phyloP scores from a whole-genome alignment of 2,797 vertebrate genomes.

The Neosilurus mollespiculum region DNA sequence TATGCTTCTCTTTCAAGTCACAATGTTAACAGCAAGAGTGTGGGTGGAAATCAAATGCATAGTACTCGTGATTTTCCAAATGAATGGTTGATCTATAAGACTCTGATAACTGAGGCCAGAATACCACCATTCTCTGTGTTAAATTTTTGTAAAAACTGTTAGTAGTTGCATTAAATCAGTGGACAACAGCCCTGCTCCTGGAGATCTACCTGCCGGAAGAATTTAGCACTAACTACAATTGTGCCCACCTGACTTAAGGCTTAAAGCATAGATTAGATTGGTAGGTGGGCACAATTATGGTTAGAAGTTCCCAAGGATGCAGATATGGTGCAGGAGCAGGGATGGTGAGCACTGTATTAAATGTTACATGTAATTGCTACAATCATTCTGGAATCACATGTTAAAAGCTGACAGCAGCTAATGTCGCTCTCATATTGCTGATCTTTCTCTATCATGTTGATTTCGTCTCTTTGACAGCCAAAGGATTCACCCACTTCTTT shows the following conservation, averaged over 20 bases:
- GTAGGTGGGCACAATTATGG: too few species aligned
- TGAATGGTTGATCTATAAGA: background rate
- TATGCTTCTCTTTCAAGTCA: slow-evolving; percentile 39
- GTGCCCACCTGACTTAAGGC: too few species aligned
- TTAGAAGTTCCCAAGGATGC: too few species aligned
- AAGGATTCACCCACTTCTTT: too few species aligned
- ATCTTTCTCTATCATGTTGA: too few species aligned
- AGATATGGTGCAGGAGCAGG: too few species aligned
- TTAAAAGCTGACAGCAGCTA: background rate
- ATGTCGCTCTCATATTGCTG: background rate
- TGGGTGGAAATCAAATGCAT: slow-evolving; percentile 15
- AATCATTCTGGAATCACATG: slow-evolving; percentile 1
- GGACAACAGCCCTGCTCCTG: too few species aligned
- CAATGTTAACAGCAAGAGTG: slow-evolving; percentile 16
- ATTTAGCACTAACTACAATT: too few species aligned
- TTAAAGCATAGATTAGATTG: too few species aligned
- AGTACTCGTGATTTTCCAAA: background rate
- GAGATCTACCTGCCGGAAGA: too few species aligned
- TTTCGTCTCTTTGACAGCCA: too few species aligned
- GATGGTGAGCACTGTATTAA: background rate
- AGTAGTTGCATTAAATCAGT: background rate
- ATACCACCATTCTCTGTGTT: background rate
- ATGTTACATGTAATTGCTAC: background rate
- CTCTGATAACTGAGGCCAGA: background rate
- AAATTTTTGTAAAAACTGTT: background rate